Percentiles rank a stretch among this genome's conserved stretches.
Conservation (phyloP, 2,888 invertebrate genomes). For the Trichogramma evanescens region DNA sequence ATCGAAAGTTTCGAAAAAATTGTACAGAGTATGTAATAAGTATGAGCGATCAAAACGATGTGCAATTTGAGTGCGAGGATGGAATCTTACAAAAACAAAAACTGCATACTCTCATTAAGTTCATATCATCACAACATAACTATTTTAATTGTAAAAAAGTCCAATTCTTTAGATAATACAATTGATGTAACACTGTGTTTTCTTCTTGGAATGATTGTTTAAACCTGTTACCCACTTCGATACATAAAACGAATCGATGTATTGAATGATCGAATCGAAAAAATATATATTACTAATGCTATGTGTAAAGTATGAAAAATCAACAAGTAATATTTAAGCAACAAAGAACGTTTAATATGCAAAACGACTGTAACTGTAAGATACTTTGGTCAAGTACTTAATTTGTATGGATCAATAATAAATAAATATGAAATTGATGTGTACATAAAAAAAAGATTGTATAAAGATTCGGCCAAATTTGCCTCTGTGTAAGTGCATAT, state of each 20-base stretch:
- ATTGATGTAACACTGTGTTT: too few species aligned
- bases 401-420: slow-evolving; percentile 33
- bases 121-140: not conserved
- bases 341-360: slow-evolving; percentile 10
- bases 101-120: too few species aligned
- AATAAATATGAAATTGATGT: slow-evolving; percentile 12
- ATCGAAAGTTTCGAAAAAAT: slow-evolving; percentile 10
- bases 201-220: too few species aligned
- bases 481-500: not conserved
- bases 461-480: not conserved
- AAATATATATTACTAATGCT: not conserved
- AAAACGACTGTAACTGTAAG: slow-evolving; percentile 17
- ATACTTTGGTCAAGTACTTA: slow-evolving; percentile 24
- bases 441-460: not conserved
- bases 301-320: slow-evolving; percentile 16
- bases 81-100: slow-evolving; percentile 1
- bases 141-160: not conserved
- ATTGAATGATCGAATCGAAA: too few species aligned
- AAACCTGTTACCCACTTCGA: not conserved
- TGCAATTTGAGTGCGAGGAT: not conserved
- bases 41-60: not conserved
- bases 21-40: not conserved
- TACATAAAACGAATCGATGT: not conserved
- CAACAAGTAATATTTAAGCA: slow-evolving; percentile 6
- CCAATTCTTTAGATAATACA: not conserved